These are phyloP conservation scores for Phylloscopus trochiloides DNA, from an alignment of 2,113 vertebrate genomes.

Conservation along the genomic window DNA sequence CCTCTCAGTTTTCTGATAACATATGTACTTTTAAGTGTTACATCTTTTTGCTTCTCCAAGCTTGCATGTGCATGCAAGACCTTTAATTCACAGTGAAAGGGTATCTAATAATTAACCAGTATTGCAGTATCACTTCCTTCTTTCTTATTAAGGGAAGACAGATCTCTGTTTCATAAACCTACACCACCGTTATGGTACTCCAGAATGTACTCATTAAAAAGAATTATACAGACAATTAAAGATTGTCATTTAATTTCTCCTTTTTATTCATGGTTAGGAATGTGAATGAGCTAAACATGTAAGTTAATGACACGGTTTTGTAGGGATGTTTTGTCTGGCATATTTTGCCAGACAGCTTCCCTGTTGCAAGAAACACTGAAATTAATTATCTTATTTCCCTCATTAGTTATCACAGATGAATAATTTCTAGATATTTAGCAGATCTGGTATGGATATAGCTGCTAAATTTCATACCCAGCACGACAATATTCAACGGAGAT, in stretches of 20 bases:
- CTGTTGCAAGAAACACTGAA: neutral
- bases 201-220: conserved; percentile 23
- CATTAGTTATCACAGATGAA: neutral
- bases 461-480: neutral
- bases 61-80: neutral
- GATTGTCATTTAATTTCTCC: conserved; percentile 3
- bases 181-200: neutral
- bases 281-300: neutral
- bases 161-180: conserved; percentile 34
- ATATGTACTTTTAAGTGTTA: neutral
- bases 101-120: neutral
- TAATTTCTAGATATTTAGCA: conserved; percentile 9
- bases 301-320: neutral
- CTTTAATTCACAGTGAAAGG: neutral
- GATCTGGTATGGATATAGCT: neutral
- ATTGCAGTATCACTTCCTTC: neutral
- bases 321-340: neutral
- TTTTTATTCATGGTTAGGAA: conserved; percentile 12
- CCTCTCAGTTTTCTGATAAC: neutral
- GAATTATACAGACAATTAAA: conserved; percentile 35
- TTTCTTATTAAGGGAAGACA: conserved; percentile 21
- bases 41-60: neutral
- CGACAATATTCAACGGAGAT: neutral
- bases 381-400: conserved; percentile 20
- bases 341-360: neutral